Conservation (phyloP, 2,797 vertebrate species). For the Phoxinus dragarum region DNA sequence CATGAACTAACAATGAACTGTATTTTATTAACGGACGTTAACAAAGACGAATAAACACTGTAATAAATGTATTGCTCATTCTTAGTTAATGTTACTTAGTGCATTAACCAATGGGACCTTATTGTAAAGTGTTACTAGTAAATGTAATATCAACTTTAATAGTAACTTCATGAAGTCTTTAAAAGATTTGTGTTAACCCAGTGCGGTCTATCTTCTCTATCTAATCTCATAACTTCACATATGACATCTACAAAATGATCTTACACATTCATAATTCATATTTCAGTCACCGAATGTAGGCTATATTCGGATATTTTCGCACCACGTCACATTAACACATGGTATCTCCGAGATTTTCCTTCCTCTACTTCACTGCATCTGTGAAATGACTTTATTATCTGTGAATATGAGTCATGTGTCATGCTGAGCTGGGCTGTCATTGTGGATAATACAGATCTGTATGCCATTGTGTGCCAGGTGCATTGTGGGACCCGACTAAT, state of each 20-base stretch:
- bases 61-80: neutral
- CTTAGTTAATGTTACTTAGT: neutral
- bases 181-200: neutral
- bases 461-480: conserved; percentile 10
- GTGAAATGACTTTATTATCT: neutral
- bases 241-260: neutral
- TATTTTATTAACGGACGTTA: neutral
- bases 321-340: neutral
- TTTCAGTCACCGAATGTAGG: neutral
- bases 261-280: conserved; percentile 4
- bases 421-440: conserved; percentile 5
- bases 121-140: neutral
- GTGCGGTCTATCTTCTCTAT: no score
- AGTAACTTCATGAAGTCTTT: neutral
- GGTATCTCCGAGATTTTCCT: neutral
- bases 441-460: neutral
- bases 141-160: neutral
- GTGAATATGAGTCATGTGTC: conserved; percentile 23
- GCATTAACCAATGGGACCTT: neutral
- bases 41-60: neutral
- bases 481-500: conserved; percentile 21
- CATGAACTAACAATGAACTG: neutral
- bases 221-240: neutral
- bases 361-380: neutral
- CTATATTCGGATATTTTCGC: neutral